These are phyloP conservation scores for Gulo gulo DNA, from an alignment of 2,113 vertebrate species.

Conservation along the genomic window DNA sequence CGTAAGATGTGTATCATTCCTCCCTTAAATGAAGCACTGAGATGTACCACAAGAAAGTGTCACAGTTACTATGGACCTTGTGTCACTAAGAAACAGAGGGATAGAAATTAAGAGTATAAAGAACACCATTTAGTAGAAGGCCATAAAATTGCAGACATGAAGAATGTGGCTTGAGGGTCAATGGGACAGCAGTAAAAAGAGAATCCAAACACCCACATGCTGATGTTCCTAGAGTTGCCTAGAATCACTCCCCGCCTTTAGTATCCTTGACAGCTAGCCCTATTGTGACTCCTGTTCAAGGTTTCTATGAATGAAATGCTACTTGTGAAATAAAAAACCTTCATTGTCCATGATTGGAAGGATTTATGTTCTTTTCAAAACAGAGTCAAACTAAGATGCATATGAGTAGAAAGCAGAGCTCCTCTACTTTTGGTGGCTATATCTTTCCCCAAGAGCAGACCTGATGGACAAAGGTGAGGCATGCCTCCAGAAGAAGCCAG, in stretches of 20 bases:
- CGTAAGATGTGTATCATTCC: background rate
- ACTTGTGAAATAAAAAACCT: background rate
- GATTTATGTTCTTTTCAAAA: background rate
- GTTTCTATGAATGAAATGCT: background rate
- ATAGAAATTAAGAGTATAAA: background rate
- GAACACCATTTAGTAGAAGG: background rate
- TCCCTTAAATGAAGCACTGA: background rate
- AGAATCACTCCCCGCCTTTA: background rate
- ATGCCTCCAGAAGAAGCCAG: background rate
- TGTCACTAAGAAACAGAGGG: background rate
- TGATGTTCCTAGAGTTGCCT: background rate
- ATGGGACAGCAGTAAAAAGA: background rate
- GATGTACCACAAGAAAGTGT: background rate
- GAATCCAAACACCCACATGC: background rate
- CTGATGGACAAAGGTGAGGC: background rate
- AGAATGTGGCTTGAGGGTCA: rapidly evolving
- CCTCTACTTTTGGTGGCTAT: background rate
- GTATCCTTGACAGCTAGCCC: background rate
- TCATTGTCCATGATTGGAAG: too few relatives aligned
- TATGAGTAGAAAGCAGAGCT: background rate
- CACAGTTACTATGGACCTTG: too few relatives aligned
- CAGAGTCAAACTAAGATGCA: background rate
- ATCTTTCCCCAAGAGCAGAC: background rate
- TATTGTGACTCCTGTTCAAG: background rate
- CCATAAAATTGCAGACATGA: background rate